Evolutionary conservation across 2,113 vertebrate species (phyloP), one percentile per base, ranked within the genome.

Genomic region (Potamarius usumacintae): DNA sequence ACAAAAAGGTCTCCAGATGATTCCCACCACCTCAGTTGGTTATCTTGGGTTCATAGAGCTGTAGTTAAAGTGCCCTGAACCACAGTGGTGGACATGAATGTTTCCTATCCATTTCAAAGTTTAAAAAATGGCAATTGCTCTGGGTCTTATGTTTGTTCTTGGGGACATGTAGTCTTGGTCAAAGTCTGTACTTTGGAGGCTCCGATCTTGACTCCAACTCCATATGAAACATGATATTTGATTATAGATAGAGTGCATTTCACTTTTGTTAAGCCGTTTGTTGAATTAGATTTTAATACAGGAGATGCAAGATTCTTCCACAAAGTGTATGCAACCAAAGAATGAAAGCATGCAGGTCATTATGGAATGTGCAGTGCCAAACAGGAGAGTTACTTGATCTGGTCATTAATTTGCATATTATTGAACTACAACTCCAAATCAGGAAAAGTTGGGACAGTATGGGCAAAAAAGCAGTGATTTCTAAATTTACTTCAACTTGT

Each of bases 261-360:
- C 11, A 67, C 9, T 67, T 11, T 25, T 52, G 62, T 63, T 63
- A 50, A 77, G n/a, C 11, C 25, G 14, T 20, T 18, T 78, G 42
- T 27, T 53, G 48, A 34, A 77, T 87, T 53, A 69, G 52, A 69
- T 20, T 7, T 15, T 82, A 25, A 65, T 20, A n/a, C 72, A 63
- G 30, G 30, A 34, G 17, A 18, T 72, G 69, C 17, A 42, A 67
- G n/a, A 4, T 67, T 67, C 25, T 67, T 83, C 62, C 65, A 85
- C 42, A 27, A 82, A 5, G 15, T 25, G 50, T 58, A n/a, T n/a
- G 0, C 14, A 79, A 53, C 48, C 69, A 83, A 1, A 62, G 30
- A 82, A 63, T 2, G 17, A 52, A 42, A 82, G 71, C 84, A 89
- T 87, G 85, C 82, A 62, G 65, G 80, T 25, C 22, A 55, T 27